phyloP scores from a whole-genome alignment of 1,140 invertebrate species.

The Bombus huntii region DNA sequence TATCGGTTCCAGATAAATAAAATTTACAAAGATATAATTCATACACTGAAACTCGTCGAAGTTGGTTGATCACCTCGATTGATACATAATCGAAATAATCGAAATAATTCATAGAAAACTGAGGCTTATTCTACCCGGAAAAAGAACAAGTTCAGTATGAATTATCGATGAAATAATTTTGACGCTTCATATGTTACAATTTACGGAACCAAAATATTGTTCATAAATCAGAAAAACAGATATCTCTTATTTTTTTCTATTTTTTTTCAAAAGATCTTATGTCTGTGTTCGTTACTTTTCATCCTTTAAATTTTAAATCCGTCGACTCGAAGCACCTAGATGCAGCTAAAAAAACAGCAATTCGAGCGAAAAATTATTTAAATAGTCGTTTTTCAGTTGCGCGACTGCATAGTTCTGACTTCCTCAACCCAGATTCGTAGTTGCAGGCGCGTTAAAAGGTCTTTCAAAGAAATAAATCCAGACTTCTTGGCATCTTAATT shows the following conservation, averaged over 20 bases:
- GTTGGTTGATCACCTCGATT: neutral
- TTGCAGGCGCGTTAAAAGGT: neutral
- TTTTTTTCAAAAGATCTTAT: too few relatives aligned
- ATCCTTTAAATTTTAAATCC: too few relatives aligned
- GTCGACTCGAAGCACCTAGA: too few relatives aligned
- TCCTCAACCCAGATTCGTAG: neutral
- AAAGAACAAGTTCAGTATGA: too few relatives aligned
- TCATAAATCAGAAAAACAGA: too few relatives aligned
- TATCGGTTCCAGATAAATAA: neutral
- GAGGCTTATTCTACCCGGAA: too few relatives aligned
- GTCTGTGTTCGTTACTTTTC: too few relatives aligned
- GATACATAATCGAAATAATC: neutral
- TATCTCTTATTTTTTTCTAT: too few relatives aligned
- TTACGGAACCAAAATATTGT: too few relatives aligned
- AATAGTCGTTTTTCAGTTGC: neutral
- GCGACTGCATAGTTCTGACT: neutral
- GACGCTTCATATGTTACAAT: too few relatives aligned
- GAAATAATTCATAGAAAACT: neutral
- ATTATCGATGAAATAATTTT: too few relatives aligned
- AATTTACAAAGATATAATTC: neutral
- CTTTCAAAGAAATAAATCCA: slow-evolving; percentile 2
- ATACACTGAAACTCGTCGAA: neutral
- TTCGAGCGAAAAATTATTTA: neutral
- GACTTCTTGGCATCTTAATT: neutral
- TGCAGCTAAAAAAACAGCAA: neutral